Base-by-base conservation (phyloP, 2,888 invertebrate genomes). In the Drosophila pseudotalamancana region DNA sequence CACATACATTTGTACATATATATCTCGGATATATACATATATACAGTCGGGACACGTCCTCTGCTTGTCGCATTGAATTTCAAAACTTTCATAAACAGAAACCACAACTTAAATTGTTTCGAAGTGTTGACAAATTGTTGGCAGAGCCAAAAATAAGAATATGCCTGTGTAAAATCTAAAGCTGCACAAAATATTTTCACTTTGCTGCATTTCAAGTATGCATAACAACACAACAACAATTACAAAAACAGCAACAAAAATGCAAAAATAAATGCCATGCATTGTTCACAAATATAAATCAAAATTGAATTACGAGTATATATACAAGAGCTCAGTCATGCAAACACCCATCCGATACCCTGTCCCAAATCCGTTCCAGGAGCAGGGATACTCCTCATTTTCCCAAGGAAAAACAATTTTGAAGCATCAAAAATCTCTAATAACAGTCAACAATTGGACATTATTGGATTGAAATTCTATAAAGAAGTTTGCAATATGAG, bases 401-500 rank as follows among this genome's bases (percentile, higher is more conserved):
- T 19, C 42, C 29, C 62, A 54, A 42, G 6, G 14, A 29, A 27
- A 19, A 4, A 45, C 40, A 69, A 68, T 34, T 69, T 69, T 18
- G 23, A 35, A 46, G 42, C 45, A 65, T 77, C 40, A 65, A 43
- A 48, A 63, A 60, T 54, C 54, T 40, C 39, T 37, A 73, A 53
- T 14, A 74, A 49, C 16, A 53, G 39, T 37, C 43, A 53, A 64
- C 61, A 72, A 83, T 80, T 85, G 72, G 35, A 54, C 68, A 63
- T 78, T 75, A 85, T 61, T 82, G 60, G 54, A 64, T 43, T 64
- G 18, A 64, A 77, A 84, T 77, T 67, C 61, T 63, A 73, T 84
- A 69, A 83, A 77, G 63, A 77, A 77, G 63, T 83, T 84, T 73
- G 57, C 81, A 59, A 77, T 84, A 70, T 76, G 77, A 83, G n/a